Conservation (phyloP, 2,888 invertebrate genomes). For the Dione vanillae region DNA sequence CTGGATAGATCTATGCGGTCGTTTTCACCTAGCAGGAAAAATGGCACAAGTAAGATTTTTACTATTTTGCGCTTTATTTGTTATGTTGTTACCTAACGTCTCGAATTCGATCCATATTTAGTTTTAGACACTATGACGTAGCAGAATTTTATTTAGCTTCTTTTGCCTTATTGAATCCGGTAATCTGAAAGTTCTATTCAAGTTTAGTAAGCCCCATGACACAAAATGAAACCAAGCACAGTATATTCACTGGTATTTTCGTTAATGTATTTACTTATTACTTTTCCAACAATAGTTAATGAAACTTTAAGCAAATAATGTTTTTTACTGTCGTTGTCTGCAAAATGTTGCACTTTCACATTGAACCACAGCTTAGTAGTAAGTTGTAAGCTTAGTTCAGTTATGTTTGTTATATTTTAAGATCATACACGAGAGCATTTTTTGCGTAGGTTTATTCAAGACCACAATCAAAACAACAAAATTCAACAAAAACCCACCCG, state of each 20-base stretch:
- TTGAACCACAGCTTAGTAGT: slow-evolving; percentile 15
- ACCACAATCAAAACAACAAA: slow-evolving; percentile 70
- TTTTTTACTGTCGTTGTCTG: slow-evolving; percentile 1
- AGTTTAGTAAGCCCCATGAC: neutral
- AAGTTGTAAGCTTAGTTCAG: slow-evolving; percentile 29
- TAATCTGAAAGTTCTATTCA: neutral
- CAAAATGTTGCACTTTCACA: slow-evolving; percentile 23
- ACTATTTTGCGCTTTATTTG: slow-evolving; percentile 1
- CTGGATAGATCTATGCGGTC: slow-evolving; percentile 92
- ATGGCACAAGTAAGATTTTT: slow-evolving; percentile 71
- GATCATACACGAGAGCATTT: slow-evolving; percentile 55
- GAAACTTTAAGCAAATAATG: neutral
- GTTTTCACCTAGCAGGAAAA: slow-evolving; percentile 82
- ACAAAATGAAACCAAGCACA: neutral
- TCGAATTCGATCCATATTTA: slow-evolving; percentile 8
- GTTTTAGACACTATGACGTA: neutral
- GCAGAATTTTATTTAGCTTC: slow-evolving; percentile 1
- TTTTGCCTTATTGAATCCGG: neutral
- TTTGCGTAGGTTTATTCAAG: slow-evolving; percentile 80
- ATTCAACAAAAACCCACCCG: slow-evolving; percentile 77
- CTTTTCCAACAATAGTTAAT: neutral
- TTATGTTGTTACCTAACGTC: neutral
- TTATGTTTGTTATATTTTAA: slow-evolving; percentile 35
- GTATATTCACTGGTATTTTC: neutral
- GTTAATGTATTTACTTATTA: slow-evolving; percentile 1